Percentiles rank a stretch among this genome's conserved stretches.
phyloP scores from a whole-genome alignment of 2,888 invertebrate species.

The Homarus gammarus region DNA sequence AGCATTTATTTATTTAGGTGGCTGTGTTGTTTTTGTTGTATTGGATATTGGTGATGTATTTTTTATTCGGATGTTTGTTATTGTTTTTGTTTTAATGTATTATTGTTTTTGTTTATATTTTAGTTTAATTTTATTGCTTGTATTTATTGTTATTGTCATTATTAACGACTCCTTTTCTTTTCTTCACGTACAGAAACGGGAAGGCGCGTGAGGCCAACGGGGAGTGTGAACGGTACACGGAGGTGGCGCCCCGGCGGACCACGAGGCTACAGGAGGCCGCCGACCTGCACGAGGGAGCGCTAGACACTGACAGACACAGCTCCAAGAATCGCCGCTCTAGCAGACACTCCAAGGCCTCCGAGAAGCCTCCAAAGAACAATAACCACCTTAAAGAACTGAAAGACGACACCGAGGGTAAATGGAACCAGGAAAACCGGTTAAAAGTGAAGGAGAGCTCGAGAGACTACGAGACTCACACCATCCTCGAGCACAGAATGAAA shows the following conservation, averaged over 20 bases:
- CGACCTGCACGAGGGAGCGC: constrained; percentile 10
- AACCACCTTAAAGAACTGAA: constrained; percentile 58
- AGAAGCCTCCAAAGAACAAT: constrained; percentile 58
- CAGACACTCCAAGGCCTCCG: constrained; percentile 25
- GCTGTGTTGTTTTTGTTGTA: too few species aligned
- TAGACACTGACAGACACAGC: constrained; percentile 19
- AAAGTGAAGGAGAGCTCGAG: constrained; percentile 15
- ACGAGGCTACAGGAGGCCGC: constrained; percentile 40
- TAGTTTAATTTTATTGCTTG: background rate
- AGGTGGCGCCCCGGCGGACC: constrained; percentile 32
- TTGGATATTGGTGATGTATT: too few species aligned
- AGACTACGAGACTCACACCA: constrained; percentile 32
- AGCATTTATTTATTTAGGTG: too few species aligned
- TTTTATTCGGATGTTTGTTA: too few species aligned
- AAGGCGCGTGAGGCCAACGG: constrained; percentile 41
- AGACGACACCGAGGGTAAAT: constrained; percentile 43
- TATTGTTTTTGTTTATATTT: background rate
- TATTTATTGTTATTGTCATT: constrained; percentile 7
- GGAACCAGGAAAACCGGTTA: constrained; percentile 52
- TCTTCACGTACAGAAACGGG: constrained; percentile 25
- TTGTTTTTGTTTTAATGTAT: too few species aligned
- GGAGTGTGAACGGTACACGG: constrained; percentile 40
- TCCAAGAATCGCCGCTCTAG: constrained; percentile 12
- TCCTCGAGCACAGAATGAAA: constrained; percentile 24
- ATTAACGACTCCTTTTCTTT: too few species aligned